Percentiles rank a stretch among this genome's conserved stretches.
Evolutionary conservation across 2,888 invertebrate species (phyloP).

Genomic region (Drosophila niveifrons): DNA sequence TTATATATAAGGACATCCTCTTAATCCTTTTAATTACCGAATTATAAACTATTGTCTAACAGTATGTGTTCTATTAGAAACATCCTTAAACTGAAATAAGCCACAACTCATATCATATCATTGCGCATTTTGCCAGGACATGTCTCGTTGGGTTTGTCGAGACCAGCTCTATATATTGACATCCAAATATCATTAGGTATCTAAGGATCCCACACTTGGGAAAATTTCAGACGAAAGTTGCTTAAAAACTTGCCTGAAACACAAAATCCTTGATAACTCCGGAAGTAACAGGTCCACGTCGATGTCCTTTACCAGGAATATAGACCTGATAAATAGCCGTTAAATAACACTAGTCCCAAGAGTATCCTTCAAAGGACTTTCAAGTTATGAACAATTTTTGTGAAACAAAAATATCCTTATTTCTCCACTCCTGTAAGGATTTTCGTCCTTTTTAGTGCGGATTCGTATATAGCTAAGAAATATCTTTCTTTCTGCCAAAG

Average conservation of each 20-base stretch:
- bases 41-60: not conserved
- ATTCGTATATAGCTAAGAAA: not conserved
- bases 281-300: not conserved
- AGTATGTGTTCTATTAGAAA: too few species aligned
- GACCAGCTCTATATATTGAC: not conserved
- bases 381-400: not conserved
- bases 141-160: not conserved
- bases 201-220: not conserved
- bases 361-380: slow-evolving; percentile 3
- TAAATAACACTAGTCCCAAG: not conserved
- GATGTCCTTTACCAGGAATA: not conserved
- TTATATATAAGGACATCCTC: too few species aligned
- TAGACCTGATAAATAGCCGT: not conserved
- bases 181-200: not conserved
- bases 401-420: not conserved
- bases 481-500: not conserved
- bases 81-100: not conserved
- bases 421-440: not conserved
- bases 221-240: not conserved
- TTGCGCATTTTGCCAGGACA: not conserved
- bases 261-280: not conserved
- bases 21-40: not conserved
- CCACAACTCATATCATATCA: not conserved
- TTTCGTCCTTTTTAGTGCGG: not conserved
- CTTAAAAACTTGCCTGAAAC: not conserved